Evolutionary conservation across 1,140 invertebrate species (phyloP), one percentile per base, ranked within the genome.

Genomic region (Anagrus nilaparvatae): DNA sequence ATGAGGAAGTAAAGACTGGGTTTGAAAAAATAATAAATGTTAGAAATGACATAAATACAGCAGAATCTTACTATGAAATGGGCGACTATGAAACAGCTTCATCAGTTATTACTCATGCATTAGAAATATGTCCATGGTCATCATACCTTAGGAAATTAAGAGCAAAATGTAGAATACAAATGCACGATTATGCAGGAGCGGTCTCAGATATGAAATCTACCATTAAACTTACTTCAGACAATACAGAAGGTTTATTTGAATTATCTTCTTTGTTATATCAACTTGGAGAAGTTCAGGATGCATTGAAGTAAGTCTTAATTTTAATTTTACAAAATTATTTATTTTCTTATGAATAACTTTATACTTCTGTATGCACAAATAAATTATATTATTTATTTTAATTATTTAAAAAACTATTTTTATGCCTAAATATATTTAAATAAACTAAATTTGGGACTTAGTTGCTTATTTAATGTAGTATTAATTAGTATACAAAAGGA

Each of bases 51-150:
- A 71, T 89, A 46, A 58, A 76, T 20, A 55, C 75, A 23, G 85
- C 80, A 12, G 73, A 87, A 56, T 70, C 74, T 40, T 75, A 81
- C 49, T 76, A 82, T 47, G 63, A 72, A 5, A 71, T 76, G 5
- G 68, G 72, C 9, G 82, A 94, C 57, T 80, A 80, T 63, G 46
- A 69, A 16, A 73, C 73, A 40, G 88, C 87, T 17, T 76, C 86
- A 33, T 71, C 77, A 23, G 54, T 83, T 19, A 65, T 95, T 14
- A 77, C 80, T 17, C 66, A 74, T 46, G 69, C 88, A 17, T 75
- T 97, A 40, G 91, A 97, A 69, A 71, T 81, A 39, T 89, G 89
- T 57, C 90, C 93, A 4, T 99, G 93, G 93, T 78, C 91, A 21
- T 65, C 83, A 4, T 65, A 77, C 16, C 68, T 97, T 19, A 73